phyloP scores from a whole-genome alignment of 2,113 vertebrate species.

The Grantiella picta region DNA sequence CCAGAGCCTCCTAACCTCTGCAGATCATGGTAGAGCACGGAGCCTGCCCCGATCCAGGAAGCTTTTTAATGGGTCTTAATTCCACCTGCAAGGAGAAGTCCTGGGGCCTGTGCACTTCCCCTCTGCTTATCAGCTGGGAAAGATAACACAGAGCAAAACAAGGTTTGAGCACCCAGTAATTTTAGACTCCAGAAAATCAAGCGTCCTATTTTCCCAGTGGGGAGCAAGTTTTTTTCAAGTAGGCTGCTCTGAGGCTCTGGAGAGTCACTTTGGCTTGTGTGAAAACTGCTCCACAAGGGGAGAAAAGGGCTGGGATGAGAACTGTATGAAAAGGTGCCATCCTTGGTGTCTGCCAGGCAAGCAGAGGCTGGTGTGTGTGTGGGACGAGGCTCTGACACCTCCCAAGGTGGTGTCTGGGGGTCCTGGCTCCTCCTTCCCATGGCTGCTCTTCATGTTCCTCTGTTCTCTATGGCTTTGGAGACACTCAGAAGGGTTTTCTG shows the following conservation, averaged over 20 bases:
- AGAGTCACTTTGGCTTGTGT: neutral
- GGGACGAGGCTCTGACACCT: neutral
- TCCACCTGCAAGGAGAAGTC: neutral
- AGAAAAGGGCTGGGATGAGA: neutral
- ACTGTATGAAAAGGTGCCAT: fast-evolving
- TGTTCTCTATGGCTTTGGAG: neutral
- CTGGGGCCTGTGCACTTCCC: neutral
- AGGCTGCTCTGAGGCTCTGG: neutral
- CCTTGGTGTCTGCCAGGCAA: neutral
- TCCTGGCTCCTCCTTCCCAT: neutral
- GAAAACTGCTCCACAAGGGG: neutral
- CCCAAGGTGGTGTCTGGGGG: fast-evolving
- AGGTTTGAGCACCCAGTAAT: neutral
- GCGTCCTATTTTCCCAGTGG: neutral
- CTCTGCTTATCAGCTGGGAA: neutral
- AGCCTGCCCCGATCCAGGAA: neutral
- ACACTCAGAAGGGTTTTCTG: neutral
- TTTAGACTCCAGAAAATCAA: neutral
- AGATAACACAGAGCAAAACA: neutral
- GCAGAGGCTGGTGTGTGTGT: neutral
- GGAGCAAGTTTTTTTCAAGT: neutral
- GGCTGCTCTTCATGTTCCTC: neutral
- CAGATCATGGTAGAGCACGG: neutral
- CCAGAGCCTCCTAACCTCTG: neutral
- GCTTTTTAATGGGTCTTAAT: neutral